Base-by-base conservation (phyloP, 2,888 invertebrate genomes). In the Psococerastis gibbosa region DNA sequence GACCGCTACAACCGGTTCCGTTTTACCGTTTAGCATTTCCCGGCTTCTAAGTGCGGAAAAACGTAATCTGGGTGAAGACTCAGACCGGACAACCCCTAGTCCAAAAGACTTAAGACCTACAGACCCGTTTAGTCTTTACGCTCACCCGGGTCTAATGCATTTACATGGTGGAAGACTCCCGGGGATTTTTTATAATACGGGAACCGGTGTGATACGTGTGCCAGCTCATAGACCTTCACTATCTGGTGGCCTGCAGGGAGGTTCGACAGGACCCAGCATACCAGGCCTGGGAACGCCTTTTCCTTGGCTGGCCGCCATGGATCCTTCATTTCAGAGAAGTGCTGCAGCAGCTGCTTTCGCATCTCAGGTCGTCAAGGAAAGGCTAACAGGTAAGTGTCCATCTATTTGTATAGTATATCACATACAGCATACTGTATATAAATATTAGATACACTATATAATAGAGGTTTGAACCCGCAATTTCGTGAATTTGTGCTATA, bases 331-430 rank as follows among this genome's bases (percentile, higher is more conserved):
- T 49, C 56, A 56, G 44, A 48, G 55, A 38, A 52, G 52, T 43
- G 51, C 53, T 42, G 50, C 52, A 35, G 53, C 56, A 35, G 52
- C 81, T 2, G 80, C 81, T 41, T 73, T 81, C 57, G 80, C 80
- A 2, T 76, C 79, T 55, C 81, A 81, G 63, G 78, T 82, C 56
- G 80, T 82, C 54, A 83, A 83, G 63, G 82, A 83, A 60, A 69
- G 83, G 63, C 63, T 83, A 54, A 79, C 81, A 64, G 82, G 83
- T 83, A 63, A 72, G 74, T 65, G 16, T 6, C 22, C 11, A 33
- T 18, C 32, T 43, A 22, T 45, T 31, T 31, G 9, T 31, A 9
- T 31, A 9, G 9, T 31, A 31, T 31, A n/a, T n/a, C n/a, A n/a
- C n/a, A n/a, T n/a, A n/a, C n/a, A n/a, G n/a, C n/a, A n/a, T n/a